Percentiles rank a stretch among this genome's conserved stretches.
phyloP scores from a whole-genome alignment of 1,140 invertebrate species.

The Odontomachus brunneus region DNA sequence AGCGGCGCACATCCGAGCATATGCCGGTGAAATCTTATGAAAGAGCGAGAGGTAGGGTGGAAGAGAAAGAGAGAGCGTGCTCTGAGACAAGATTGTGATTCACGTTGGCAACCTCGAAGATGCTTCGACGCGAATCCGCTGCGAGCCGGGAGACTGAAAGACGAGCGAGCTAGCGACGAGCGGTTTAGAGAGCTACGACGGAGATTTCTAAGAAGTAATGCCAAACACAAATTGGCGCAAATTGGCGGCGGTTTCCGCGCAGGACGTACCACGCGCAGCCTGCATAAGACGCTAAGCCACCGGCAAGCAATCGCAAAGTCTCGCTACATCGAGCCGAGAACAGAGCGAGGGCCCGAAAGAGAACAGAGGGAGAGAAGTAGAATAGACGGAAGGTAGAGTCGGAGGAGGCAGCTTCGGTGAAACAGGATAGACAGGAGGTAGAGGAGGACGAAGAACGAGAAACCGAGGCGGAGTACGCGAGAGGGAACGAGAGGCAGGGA shows the following conservation, averaged over 20 bases:
- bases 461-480: conserved; percentile 44
- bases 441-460: conserved; percentile 31
- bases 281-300: conserved; percentile 82
- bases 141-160: conserved; percentile 23
- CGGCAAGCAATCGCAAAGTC: conserved; percentile 84
- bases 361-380: conserved; percentile 35
- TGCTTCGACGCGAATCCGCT: neutral
- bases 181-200: conserved; percentile 62
- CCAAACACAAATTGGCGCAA: conserved; percentile 84
- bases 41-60: neutral
- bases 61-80: conserved; percentile 22
- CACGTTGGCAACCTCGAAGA: conserved; percentile 15
- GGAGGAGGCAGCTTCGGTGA: conserved; percentile 40
- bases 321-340: conserved; percentile 76
- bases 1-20: conserved; percentile 22
- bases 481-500: conserved; percentile 60
- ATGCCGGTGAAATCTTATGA: conserved; percentile 3
- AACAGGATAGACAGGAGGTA: conserved; percentile 15
- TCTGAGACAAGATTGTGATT: neutral
- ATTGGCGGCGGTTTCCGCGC: conserved; percentile 82
- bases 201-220: conserved; percentile 82
- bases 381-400: conserved; percentile 52
- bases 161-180: conserved; percentile 40
- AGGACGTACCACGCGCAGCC: conserved; percentile 67
- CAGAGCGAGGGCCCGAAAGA: conserved; percentile 62